Conservation (phyloP, 37 sponge, comb jelly and placozoan species). For the Geodia barretti region DNA sequence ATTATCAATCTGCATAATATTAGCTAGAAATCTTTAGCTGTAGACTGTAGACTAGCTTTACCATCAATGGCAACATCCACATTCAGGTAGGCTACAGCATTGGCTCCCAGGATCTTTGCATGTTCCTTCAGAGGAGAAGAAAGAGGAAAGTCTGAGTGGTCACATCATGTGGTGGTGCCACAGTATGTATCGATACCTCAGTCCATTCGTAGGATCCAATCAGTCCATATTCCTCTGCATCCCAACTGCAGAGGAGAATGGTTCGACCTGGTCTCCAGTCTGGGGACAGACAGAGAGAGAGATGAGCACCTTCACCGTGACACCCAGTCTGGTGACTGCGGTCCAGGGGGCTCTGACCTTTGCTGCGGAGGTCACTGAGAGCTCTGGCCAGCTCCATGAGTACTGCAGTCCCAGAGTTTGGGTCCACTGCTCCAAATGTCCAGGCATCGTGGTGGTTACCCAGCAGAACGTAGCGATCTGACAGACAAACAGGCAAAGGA, state of each 20-base stretch:
- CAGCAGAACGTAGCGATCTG: constrained; percentile 69
- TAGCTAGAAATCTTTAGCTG: not conserved
- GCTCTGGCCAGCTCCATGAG: constrained; percentile 74
- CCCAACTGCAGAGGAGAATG: constrained; percentile 90
- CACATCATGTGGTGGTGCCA: not conserved
- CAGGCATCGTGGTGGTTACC: constrained; percentile 98
- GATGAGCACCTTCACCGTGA: not conserved
- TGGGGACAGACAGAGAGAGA: not conserved
- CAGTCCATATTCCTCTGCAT: constrained; percentile 93
- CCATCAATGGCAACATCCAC: constrained; percentile 71
- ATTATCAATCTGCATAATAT: not conserved
- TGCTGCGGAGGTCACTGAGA: constrained; percentile 42
- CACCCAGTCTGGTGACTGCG: not conserved
- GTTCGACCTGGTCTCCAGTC: constrained; percentile 95
- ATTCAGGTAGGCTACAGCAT: constrained; percentile 83
- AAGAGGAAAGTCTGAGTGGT: not conserved
- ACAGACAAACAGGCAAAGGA: not conserved
- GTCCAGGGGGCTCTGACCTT: constrained; percentile 9
- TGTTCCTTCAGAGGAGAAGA: constrained; percentile 18
- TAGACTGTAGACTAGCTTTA: too few species aligned
- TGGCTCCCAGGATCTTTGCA: constrained; percentile 43
- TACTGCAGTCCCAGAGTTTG: constrained; percentile 88
- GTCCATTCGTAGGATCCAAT: constrained; percentile 93
- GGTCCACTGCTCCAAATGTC: constrained; percentile 91
- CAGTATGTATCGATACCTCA: too few species aligned